These are phyloP conservation scores for Chaetodon trifascialis DNA, from an alignment of 2,113 vertebrate species.

Conservation along the genomic window DNA sequence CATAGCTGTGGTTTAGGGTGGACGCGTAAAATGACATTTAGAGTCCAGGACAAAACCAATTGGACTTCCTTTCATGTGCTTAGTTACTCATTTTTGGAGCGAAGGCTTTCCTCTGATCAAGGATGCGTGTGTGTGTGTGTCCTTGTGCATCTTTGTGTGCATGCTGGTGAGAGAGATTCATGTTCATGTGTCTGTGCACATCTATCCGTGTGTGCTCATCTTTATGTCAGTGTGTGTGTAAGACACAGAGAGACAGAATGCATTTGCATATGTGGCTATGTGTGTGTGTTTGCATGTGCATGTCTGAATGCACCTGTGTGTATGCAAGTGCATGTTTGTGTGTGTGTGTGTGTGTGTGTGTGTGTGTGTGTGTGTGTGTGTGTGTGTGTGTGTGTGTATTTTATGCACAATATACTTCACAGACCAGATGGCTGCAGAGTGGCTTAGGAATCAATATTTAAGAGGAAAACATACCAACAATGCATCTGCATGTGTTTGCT, in stretches of 20 bases:
- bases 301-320: neutral
- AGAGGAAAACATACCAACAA: slow-evolving; percentile 78
- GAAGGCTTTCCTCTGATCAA: slow-evolving; percentile 24
- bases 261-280: neutral
- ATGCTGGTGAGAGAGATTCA: slow-evolving; percentile 3
- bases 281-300: slow-evolving; percentile 5
- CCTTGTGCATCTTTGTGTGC: slow-evolving; percentile 29
- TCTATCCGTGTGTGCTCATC: slow-evolving; percentile 1
- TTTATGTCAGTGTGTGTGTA: slow-evolving; percentile 4
- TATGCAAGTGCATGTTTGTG: neutral
- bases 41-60: slow-evolving; percentile 43
- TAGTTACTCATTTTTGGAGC: slow-evolving; percentile 37
- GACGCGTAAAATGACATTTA: slow-evolving; percentile 46
- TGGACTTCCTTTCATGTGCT: slow-evolving; percentile 47
- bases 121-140: slow-evolving; percentile 18
- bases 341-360: neutral
- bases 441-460: slow-evolving; percentile 81
- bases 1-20: slow-evolving; percentile 39
- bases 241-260: neutral
- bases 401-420: slow-evolving; percentile 69
- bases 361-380: neutral
- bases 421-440: slow-evolving; percentile 77
- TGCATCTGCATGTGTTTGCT: slow-evolving; percentile 81
- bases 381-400: slow-evolving; percentile 20
- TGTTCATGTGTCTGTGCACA: neutral